Base-by-base conservation (phyloP, 2,797 vertebrate genomes). In the Dryobates pubescens region DNA sequence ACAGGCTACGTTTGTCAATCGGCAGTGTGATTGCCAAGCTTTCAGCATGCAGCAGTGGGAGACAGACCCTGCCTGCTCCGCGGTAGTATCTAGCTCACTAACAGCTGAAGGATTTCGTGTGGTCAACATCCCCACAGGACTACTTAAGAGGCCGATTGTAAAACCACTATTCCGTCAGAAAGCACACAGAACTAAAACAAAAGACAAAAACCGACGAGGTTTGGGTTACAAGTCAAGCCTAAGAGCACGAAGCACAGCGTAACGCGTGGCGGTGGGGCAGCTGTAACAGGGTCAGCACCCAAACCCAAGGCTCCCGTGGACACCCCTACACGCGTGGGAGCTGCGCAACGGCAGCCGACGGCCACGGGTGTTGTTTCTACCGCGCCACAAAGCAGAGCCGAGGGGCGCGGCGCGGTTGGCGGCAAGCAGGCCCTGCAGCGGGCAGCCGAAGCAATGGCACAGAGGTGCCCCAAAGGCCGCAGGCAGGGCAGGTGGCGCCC, bases 21-120 rank as follows among this genome's bases (percentile, higher is more conserved):
- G 4, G 22, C 29, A 24, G 24, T 4, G 16, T 0, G 0, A 14
- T 13, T 45, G 13, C 51, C 27, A 17, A 49, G n/a, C 43, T 30
- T 27, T 15, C 14, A 13, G 3, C n/a, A 2, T 0, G 19, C 10
- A 36, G 22, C 1, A 3, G 17, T 1, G 36, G 11, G 14, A 2
- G 64, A 3, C 22, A 32, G 78, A 13, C 17, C 3, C 29, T 2
- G 3, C 9, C n/a, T 65, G 30, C 36, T 47, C 0, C 0, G 2
- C 14, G 4, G 9, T 11, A 56, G 17, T 26, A 47, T 0, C 27
- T 7, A 32, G 23, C 36, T 65, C 1, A 0, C 32, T 27, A 14
- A 36, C 15, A 24, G 6, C 30, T 9, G 30, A 29, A 43, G 13
- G 3, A 16, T 1, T 6, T 53, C 29, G 1, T 30, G 6, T 5